Evolutionary conservation across 2,888 invertebrate genomes (phyloP), one percentile per base, ranked within the genome.

Genomic region (Volucella zonaria): DNA sequence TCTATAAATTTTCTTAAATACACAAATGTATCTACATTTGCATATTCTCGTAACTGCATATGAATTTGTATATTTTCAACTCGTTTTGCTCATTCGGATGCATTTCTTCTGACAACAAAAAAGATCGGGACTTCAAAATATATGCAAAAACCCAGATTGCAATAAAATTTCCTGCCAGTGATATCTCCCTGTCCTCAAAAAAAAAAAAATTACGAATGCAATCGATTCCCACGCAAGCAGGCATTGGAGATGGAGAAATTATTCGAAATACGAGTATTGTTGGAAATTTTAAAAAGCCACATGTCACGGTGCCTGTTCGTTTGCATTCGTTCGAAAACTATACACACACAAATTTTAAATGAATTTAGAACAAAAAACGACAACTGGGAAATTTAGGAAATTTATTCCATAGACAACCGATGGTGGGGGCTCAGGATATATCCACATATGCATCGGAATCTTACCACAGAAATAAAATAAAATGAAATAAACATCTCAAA

Each of bases 391-490:
- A 61, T 38, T 40, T 10, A 62, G 9, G 14, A 78, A 82, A 68
- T 82, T 51, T 78, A 74, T 78, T 64, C 74, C 68, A 52, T 42
- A 74, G 62, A 66, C 70, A 70, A 56, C 43, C 12, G 71, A 31
- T 43, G 42, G 4, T 31, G 6, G 31, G 0, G 6, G 31, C 31
- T 31, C 31, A 6, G 31, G 31, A 6, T 6, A 6, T 0, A 31
- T 31, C 6, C 31, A 31, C 6, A 31, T 31, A 31, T 59, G 71
- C 54, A 78, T 56, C 18, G 67, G 62, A 47, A 56, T 78, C 71
- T 74, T 74, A 64, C 62, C 70, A 12, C 74, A 75, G 54, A 47
- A 70, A 78, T 66, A 56, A 74, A 68, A 74, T 52, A n/a, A 76
- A 61, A 54, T 73, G 67, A 73, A 68, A 73, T 1, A 11, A n/a